These are phyloP conservation scores for Fabriciana adippe DNA, from an alignment of 2,888 invertebrate genomes.

Conservation along the genomic window DNA sequence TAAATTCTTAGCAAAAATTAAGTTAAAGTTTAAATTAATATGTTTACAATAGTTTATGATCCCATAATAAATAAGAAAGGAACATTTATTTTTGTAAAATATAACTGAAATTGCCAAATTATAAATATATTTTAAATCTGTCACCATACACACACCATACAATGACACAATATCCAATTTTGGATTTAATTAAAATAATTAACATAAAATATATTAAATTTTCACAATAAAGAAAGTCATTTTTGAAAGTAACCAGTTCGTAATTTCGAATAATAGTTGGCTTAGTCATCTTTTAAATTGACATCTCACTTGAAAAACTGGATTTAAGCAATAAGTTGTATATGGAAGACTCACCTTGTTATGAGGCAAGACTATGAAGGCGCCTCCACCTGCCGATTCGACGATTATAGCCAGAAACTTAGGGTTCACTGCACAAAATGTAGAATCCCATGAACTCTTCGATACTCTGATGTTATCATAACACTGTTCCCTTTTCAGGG, in stretches of 20 bases:
- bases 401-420: conserved; percentile 98
- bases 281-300: conserved; percentile 20
- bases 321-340: conserved; percentile 12
- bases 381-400: conserved; percentile 97
- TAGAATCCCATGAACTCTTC: conserved; percentile 99
- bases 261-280: conserved; percentile 1
- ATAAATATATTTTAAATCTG: too few relatives aligned
- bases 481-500: conserved; percentile 96
- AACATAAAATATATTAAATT: not conserved
- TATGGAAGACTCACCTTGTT: conserved; percentile 87
- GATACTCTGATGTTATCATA: conserved; percentile 98
- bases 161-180: too few relatives aligned
- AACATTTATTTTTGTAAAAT: too few relatives aligned
- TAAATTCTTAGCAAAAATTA: too few relatives aligned
- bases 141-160: too few relatives aligned
- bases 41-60: too few relatives aligned
- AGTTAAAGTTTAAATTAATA: too few relatives aligned
- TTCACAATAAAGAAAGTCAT: not conserved
- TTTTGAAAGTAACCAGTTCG: conserved; percentile 3
- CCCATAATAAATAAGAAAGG: too few relatives aligned
- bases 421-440: conserved; percentile 99
- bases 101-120: too few relatives aligned
- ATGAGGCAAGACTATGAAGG: conserved; percentile 96
- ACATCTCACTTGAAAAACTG: conserved; percentile 6
- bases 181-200: not conserved